Percentiles rank a stretch among this genome's conserved stretches.
These are phyloP conservation scores for Deilephila porcellus DNA, from an alignment of 2,888 invertebrate genomes.

Conservation along the genomic window DNA sequence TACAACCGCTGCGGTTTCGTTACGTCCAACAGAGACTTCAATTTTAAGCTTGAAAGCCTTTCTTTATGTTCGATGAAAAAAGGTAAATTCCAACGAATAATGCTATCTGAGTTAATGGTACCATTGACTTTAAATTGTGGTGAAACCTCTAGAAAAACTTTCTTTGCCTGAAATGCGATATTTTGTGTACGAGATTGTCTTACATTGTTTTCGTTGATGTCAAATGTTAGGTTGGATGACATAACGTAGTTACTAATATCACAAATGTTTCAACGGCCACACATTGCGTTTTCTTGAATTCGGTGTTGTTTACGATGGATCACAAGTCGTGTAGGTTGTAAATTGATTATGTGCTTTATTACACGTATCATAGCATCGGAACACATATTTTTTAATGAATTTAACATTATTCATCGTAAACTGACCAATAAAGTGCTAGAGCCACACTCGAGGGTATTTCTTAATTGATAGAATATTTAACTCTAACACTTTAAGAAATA, in stretches of 20 bases:
- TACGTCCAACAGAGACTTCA: constrained; percentile 41
- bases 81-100: constrained; percentile 40
- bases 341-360: too few relatives aligned
- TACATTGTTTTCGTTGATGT: constrained; percentile 14
- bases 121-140: constrained; percentile 46
- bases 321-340: not conserved
- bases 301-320: constrained; percentile 9
- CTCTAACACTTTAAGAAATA: too few relatives aligned
- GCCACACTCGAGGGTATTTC: too few relatives aligned
- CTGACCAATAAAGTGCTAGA: too few relatives aligned
- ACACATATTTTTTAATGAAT: too few relatives aligned
- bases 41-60: constrained; percentile 45
- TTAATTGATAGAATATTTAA: too few relatives aligned
- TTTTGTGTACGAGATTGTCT: not conserved
- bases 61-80: constrained; percentile 44
- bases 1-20: constrained; percentile 57
- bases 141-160: constrained; percentile 28
- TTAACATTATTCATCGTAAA: too few relatives aligned
- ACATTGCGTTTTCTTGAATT: not conserved
- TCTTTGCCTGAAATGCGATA: constrained; percentile 23
- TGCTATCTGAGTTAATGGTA: constrained; percentile 41
- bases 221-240: not conserved
- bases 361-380: too few relatives aligned
- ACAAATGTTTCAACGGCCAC: not conserved
- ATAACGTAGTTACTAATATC: not conserved